phyloP scores from a whole-genome alignment of 2,113 vertebrate genomes.

The Xiphophorus maculatus region DNA sequence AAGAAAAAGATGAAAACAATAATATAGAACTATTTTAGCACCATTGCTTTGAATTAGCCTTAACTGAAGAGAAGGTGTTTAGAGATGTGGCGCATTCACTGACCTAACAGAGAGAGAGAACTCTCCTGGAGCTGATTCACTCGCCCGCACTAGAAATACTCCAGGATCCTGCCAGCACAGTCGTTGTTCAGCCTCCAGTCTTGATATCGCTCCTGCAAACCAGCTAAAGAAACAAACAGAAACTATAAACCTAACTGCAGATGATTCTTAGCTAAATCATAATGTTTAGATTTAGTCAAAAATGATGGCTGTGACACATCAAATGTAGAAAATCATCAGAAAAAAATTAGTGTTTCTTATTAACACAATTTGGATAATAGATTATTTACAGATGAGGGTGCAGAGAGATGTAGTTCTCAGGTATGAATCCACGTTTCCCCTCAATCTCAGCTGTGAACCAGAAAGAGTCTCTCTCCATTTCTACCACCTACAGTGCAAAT shows the following conservation, averaged over 20 bases:
- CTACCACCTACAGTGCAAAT: conserved; percentile 84
- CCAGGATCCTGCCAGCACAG: conserved; percentile 84
- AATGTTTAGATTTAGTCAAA: not conserved
- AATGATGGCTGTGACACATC: not conserved
- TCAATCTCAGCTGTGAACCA: conserved; percentile 92
- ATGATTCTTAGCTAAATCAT: not conserved
- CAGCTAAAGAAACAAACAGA: conserved; percentile 78
- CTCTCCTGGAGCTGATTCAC: conserved; percentile 91
- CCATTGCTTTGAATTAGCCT: not conserved
- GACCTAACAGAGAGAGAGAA: conserved; percentile 95
- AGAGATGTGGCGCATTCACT: conserved; percentile 51
- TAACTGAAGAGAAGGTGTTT: not conserved
- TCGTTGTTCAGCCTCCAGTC: conserved; percentile 85
- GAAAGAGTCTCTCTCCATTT: conserved; percentile 95
- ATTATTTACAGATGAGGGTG: conserved; percentile 88
- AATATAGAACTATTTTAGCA: not conserved
- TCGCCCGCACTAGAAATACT: conserved; percentile 91
- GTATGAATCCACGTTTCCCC: conserved; percentile 87
- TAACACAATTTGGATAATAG: not conserved
- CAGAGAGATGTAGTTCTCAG: conserved; percentile 93
- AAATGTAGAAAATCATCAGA: not conserved
- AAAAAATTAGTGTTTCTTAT: not conserved
- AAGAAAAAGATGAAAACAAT: not conserved
- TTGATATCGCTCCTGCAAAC: conserved; percentile 89
- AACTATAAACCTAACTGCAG: not conserved